Evolutionary conservation across 2,888 invertebrate species (phyloP).

Genomic region (Isoperla grammatica): DNA sequence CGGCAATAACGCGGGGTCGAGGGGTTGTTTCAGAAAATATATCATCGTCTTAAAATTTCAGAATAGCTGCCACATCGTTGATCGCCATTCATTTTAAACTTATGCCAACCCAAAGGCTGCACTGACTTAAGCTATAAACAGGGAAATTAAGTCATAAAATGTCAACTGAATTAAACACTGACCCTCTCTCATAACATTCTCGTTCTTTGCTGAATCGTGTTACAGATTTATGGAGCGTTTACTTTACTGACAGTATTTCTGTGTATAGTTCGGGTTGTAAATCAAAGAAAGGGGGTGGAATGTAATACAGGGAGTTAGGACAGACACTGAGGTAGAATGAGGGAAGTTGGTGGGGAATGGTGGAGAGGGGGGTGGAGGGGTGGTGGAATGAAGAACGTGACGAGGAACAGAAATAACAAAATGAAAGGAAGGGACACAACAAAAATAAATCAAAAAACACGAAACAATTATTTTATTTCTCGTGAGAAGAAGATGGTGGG

Average conservation of each 20-base stretch:
- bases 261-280: slow-evolving; percentile 22
- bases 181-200: neutral
- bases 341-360: neutral
- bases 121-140: neutral
- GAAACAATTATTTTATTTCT: slow-evolving; percentile 9
- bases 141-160: neutral
- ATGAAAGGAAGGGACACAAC: slow-evolving; percentile 8
- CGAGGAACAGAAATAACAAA: slow-evolving; percentile 19
- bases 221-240: slow-evolving; percentile 19
- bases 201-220: neutral
- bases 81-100: too few species aligned
- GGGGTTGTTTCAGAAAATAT: too few species aligned
- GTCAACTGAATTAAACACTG: neutral
- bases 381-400: slow-evolving; percentile 21
- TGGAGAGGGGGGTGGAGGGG: neutral
- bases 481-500: neutral
- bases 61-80: too few species aligned
- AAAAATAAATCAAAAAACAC: slow-evolving; percentile 21
- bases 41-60: too few species aligned
- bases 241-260: slow-evolving; percentile 17
- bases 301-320: slow-evolving; percentile 22
- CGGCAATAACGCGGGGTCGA: too few species aligned
- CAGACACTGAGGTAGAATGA: slow-evolving; percentile 8
- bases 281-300: slow-evolving; percentile 20
- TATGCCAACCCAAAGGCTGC: too few species aligned